Conservation (phyloP, 2,113 vertebrate species). For the Spizaetus ornatus region DNA sequence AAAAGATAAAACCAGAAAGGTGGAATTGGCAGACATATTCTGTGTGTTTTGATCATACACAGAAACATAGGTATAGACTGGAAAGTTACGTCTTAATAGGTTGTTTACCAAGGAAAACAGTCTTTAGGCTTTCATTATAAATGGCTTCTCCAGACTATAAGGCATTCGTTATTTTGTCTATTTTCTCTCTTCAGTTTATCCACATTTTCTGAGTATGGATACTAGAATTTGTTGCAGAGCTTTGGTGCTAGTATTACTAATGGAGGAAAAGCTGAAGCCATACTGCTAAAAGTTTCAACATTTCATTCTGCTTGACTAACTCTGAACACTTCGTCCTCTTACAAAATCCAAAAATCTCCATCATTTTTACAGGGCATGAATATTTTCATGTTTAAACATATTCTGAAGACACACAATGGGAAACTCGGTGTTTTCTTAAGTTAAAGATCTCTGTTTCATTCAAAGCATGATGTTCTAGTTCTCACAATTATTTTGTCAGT, state of each 20-base stretch:
- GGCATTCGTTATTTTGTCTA: neutral
- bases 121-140: neutral
- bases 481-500: neutral
- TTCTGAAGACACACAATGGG: neutral
- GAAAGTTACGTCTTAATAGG: neutral
- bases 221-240: neutral
- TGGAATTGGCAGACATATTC: neutral
- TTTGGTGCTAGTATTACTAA: neutral
- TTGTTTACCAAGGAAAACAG: neutral
- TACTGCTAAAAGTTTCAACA: neutral
- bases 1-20: neutral
- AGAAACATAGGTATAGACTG: neutral
- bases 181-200: neutral
- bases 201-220: neutral
- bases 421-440: neutral
- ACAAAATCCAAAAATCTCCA: neutral
- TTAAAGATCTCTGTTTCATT: neutral
- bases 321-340: neutral
- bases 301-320: neutral
- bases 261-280: neutral
- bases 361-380: neutral
- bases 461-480: neutral
- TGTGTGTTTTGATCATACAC: neutral
- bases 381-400: neutral
- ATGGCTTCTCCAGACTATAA: neutral